These are phyloP conservation scores for Perca schrenkii DNA, from an alignment of 2,113 vertebrate species.

Conservation along the genomic window DNA sequence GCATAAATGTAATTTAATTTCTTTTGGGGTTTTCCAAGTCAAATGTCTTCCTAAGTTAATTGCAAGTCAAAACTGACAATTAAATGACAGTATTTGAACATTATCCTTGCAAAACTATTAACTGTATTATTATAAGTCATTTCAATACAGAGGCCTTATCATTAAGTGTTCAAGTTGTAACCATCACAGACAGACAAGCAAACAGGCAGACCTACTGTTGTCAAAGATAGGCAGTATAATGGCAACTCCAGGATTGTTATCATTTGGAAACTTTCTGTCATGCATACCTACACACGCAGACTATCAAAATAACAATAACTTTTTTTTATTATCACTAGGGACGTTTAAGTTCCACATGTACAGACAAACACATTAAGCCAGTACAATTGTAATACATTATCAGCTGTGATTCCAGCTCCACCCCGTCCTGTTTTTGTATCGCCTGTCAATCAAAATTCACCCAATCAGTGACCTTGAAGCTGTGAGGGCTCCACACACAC, in stretches of 20 bases:
- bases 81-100: neutral
- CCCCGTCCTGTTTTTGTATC: slow-evolving; percentile 74
- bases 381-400: slow-evolving; percentile 54
- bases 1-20: too few relatives aligned
- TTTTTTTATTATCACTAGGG: neutral
- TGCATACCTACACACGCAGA: neutral
- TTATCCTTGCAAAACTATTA: neutral
- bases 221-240: neutral
- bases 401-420: slow-evolving; percentile 57
- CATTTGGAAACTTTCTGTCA: slow-evolving; percentile 10
- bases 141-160: neutral
- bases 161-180: slow-evolving; percentile 4
- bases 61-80: neutral
- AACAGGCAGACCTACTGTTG: neutral
- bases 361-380: slow-evolving; percentile 5
- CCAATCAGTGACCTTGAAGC: slow-evolving; percentile 63
- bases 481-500: neutral
- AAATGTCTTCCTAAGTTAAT: neutral
- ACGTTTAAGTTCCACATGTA: slow-evolving; percentile 12
- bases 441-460: slow-evolving; percentile 64
- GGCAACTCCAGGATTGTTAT: neutral
- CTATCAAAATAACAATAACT: slow-evolving; percentile 27
- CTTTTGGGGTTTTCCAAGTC: neutral
- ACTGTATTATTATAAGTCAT: neutral
- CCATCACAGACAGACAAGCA: neutral